These are phyloP conservation scores for Pocillopora meandrina DNA, from an alignment of 92 coral and sea anemone species.

Conservation along the genomic window DNA sequence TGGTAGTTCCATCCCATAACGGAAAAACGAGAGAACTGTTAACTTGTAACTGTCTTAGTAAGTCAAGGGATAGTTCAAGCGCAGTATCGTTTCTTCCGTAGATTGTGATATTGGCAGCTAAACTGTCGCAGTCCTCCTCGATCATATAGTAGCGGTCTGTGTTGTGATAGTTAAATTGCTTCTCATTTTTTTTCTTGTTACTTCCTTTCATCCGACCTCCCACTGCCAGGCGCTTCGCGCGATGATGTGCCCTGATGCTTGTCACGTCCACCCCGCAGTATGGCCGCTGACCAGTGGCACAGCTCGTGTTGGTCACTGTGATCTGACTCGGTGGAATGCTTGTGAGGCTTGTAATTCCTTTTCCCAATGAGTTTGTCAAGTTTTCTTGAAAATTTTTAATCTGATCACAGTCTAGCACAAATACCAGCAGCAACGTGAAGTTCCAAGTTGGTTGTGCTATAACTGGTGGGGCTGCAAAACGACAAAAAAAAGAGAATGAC, in stretches of 20 bases:
- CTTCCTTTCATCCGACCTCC: constrained; percentile 46
- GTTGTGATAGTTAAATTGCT: constrained; percentile 1
- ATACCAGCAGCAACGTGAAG: constrained; percentile 49
- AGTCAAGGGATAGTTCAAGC: constrained; percentile 29
- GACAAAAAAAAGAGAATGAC: not conserved
- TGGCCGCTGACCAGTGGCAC: constrained; percentile 55
- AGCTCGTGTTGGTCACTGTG: constrained; percentile 39
- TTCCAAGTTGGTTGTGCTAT: constrained; percentile 19
- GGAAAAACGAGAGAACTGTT: constrained; percentile 46
- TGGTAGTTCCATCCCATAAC: constrained; percentile 35
- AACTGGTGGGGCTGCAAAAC: not conserved
- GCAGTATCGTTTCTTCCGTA: constrained; percentile 7
- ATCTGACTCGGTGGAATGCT: constrained; percentile 9
- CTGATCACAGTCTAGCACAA: constrained; percentile 42
- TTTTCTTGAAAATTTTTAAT: not conserved
- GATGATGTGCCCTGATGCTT: constrained; percentile 33
- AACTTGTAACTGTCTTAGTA: constrained; percentile 23
- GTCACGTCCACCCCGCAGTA: constrained; percentile 74
- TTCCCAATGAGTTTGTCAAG: constrained; percentile 18
- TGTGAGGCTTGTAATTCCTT: constrained; percentile 41
- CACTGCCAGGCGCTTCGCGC: constrained; percentile 51
- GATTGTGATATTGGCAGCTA: constrained; percentile 52
- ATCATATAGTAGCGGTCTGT: not conserved
- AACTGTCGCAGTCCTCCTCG: constrained; percentile 45
- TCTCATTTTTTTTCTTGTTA: not conserved